Evolutionary conservation across 2,113 vertebrate genomes (phyloP).

Genomic region (Urocynchramus pylzowi): DNA sequence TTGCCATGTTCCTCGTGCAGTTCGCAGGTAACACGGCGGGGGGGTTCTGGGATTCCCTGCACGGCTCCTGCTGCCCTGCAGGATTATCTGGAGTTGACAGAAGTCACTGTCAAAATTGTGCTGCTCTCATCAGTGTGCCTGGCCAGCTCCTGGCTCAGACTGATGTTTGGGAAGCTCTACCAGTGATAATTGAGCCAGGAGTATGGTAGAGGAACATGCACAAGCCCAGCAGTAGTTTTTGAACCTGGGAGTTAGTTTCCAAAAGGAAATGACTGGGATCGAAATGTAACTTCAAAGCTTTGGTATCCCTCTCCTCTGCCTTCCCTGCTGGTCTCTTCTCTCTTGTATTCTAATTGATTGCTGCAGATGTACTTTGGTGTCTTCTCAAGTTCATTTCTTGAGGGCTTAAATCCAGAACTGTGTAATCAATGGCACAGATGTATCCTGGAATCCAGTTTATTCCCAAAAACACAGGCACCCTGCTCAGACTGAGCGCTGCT

Average conservation of each 20-base stretch:
- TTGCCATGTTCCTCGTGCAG: constrained; percentile 72
- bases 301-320: fast-evolving
- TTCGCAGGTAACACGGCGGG: constrained; percentile 32
- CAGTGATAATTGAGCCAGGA: neutral
- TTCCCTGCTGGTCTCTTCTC: neutral
- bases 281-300: neutral
- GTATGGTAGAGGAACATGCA: fast-evolving
- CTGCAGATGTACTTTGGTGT: neutral
- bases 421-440: neutral
- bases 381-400: neutral
- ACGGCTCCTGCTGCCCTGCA: neutral
- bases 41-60: neutral
- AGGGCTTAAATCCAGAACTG: neutral
- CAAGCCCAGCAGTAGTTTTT: neutral
- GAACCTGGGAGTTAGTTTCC: neutral
- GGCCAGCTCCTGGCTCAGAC: neutral
- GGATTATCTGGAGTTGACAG: neutral
- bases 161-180: neutral
- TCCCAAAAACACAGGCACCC: neutral
- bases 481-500: neutral
- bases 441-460: neutral
- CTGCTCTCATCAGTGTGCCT: neutral
- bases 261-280: neutral
- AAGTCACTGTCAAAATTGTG: neutral
- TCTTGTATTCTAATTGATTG: neutral